These are phyloP conservation scores for Notodonta dromedarius DNA, from an alignment of 2,888 invertebrate species.

Conservation along the genomic window DNA sequence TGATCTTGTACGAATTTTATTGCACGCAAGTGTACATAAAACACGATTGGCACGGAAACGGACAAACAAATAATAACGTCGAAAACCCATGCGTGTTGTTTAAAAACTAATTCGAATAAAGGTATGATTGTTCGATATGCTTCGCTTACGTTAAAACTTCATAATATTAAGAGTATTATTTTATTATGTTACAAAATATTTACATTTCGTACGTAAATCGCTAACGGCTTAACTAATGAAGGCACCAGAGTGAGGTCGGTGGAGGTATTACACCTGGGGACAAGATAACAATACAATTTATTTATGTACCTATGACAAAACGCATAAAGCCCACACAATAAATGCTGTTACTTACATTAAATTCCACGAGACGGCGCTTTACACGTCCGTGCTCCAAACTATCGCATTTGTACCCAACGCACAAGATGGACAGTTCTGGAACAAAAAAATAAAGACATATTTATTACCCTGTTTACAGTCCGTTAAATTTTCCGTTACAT, in stretches of 20 bases:
- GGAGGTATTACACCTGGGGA: slow-evolving; percentile 73
- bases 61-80: slow-evolving; percentile 50
- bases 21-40: slow-evolving; percentile 47
- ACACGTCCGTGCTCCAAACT: slow-evolving; percentile 83
- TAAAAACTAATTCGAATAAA: slow-evolving; percentile 46
- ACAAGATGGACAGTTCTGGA: slow-evolving; percentile 83
- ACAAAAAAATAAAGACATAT: slow-evolving; percentile 21
- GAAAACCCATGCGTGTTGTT: slow-evolving; percentile 45
- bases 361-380: slow-evolving; percentile 51
- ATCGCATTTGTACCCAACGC: slow-evolving; percentile 82
- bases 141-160: slow-evolving; percentile 64
- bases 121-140: slow-evolving; percentile 76
- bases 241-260: slow-evolving; percentile 84
- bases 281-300: slow-evolving; percentile 37
- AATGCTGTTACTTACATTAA: slow-evolving; percentile 53
- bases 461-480: background rate
- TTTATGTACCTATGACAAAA: too few relatives aligned
- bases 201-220: slow-evolving; percentile 70
- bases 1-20: slow-evolving; percentile 39
- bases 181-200: slow-evolving; percentile 75
- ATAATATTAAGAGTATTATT: slow-evolving; percentile 62
- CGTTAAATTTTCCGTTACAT: too few relatives aligned
- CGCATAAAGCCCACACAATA: too few relatives aligned
- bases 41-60: slow-evolving; percentile 75
- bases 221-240: slow-evolving; percentile 75